Conservation (phyloP, 2,113 vertebrate genomes). For the Genyomyrus donnyi region DNA sequence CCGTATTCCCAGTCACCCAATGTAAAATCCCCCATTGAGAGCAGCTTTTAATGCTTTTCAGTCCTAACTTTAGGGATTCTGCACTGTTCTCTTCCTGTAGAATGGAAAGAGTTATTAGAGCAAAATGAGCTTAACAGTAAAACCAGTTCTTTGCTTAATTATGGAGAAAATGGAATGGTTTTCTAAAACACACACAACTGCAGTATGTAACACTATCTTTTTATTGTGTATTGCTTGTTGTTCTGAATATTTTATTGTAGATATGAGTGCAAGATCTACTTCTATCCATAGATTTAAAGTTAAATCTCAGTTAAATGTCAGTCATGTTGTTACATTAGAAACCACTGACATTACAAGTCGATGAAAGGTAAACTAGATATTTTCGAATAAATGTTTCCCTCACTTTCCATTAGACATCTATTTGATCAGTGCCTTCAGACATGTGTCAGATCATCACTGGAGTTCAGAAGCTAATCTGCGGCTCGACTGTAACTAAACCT, state of each 20-base stretch:
- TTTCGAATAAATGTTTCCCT: slow-evolving; percentile 62
- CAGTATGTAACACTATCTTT: neutral
- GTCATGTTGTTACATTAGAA: slow-evolving; percentile 41
- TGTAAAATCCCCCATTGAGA: neutral
- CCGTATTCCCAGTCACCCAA: neutral
- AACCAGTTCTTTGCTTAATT: neutral
- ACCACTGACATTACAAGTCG: slow-evolving; percentile 47
- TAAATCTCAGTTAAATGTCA: slow-evolving; percentile 55
- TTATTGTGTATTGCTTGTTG: neutral
- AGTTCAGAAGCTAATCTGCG: neutral
- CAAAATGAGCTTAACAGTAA: neutral
- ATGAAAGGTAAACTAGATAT: slow-evolving; percentile 57
- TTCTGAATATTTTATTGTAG: neutral
- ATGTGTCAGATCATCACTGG: neutral
- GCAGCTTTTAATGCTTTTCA: neutral
- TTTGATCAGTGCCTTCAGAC: slow-evolving; percentile 57
- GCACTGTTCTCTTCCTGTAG: neutral
- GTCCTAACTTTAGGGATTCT: neutral
- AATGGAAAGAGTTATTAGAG: neutral
- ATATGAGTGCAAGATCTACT: neutral
- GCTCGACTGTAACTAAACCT: neutral
- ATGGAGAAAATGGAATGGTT: neutral
- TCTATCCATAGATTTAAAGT: slow-evolving; percentile 30
- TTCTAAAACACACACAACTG: neutral
- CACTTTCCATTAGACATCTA: slow-evolving; percentile 55